Evolutionary conservation across 1,140 invertebrate genomes (phyloP), one percentile per base, ranked within the genome.

Genomic region (Diabrotica virgifera): DNA sequence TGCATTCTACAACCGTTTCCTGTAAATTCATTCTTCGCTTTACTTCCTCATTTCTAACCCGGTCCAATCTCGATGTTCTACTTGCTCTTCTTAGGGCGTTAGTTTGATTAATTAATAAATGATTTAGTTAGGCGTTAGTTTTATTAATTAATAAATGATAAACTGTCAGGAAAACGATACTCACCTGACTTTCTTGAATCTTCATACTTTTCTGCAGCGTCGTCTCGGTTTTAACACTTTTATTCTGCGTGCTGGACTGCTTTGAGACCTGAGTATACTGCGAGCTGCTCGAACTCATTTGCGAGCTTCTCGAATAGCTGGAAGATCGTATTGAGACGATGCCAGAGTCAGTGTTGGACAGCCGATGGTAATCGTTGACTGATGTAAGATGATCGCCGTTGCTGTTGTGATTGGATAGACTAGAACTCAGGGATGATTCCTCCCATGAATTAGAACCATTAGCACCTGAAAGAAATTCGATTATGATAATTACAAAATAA

Each of bases 251-350:
- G 14, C 24, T 52, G 3, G 64, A 59, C 8, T 63, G 59, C 40
- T 68, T 68, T 6, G 58, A 53, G 4, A 35, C 14, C 10, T 57
- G 77, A 78, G 52, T 77, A 14, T 52, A 79, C 60, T 82, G 82
- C 13, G 80, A 79, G 68, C 77, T 82, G 37, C 79, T 79, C 72
- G 81, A 76, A 76, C 84, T 83, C 74, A 85, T 82, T 57, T 84
- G 83, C 0, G 83, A 86, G 65, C 81, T 86, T 71, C 80, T 85
- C 6, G 85, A 86, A 62, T 84, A 83, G 56, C 83, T 82, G 4
- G 80, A 87, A 54, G 85, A 87, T 68, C 86, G 77, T 64, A 84
- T 78, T 11, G 84, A 85, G 56, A 89, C 85, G 76, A 92, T 91
- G 65, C 90, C 90, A 62, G 87, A 88, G 76, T 85, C 84, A 59